A percentile compares a stretch with the other conserved stretches of the same genome.
Conservation (phyloP, 2,888 invertebrate species). For the Drosophila barbarae region DNA sequence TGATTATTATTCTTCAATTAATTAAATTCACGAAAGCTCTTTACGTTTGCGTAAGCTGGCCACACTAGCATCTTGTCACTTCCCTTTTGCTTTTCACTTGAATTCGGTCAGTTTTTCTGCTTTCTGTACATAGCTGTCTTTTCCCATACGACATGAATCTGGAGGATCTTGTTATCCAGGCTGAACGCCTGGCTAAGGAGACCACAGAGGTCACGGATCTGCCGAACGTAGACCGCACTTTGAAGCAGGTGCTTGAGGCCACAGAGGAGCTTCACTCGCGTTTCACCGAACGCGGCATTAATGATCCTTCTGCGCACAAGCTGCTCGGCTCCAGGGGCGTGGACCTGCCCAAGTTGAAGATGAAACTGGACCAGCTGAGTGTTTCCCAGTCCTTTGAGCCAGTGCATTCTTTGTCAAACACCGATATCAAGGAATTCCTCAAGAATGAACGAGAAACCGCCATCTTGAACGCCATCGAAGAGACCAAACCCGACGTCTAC, state of each 20-base stretch:
- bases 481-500: constrained; percentile 89
- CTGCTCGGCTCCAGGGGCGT: constrained; percentile 94
- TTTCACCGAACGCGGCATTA: constrained; percentile 90
- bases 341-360: constrained; percentile 93
- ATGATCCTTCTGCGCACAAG: constrained; percentile 95
- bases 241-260: constrained; percentile 94
- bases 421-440: constrained; percentile 93
- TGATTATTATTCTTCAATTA: background rate
- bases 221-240: constrained; percentile 91
- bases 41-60: background rate
- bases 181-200: constrained; percentile 94
- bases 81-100: background rate
- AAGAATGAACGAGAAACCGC: constrained; percentile 97
- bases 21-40: background rate
- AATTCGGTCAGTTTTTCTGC: background rate
- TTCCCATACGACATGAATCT: constrained; percentile 83
- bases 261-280: constrained; percentile 93
- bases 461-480: constrained; percentile 94
- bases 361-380: constrained; percentile 92
- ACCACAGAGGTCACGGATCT: constrained; percentile 92
- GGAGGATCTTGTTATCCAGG: constrained; percentile 92
- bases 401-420: constrained; percentile 92
- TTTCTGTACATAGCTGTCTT: background rate
- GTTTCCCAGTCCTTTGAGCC: constrained; percentile 92
- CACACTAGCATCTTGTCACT: background rate